Conservation (phyloP, 2,113 vertebrate genomes). For the Bufo gargarizans region DNA sequence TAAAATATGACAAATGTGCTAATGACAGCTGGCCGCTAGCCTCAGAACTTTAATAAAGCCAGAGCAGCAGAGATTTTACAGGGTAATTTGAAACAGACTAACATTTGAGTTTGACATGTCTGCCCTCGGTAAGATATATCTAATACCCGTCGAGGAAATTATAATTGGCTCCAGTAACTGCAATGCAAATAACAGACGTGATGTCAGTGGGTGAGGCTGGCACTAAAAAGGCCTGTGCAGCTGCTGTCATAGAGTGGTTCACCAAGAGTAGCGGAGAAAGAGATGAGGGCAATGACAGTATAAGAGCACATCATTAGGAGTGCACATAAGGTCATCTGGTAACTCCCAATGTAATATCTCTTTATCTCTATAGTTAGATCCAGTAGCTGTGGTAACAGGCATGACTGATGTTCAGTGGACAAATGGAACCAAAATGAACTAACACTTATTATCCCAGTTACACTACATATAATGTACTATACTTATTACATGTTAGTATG, state of each 20-base stretch:
- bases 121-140: conserved; percentile 5
- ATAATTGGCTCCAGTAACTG: conserved; percentile 30
- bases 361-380: neutral
- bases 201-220: conserved; percentile 34
- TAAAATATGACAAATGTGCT: neutral
- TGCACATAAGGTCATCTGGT: neutral
- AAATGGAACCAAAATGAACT: neutral
- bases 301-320: neutral
- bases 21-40: neutral
- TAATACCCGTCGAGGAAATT: conserved; percentile 25
- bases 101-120: conserved; percentile 12
- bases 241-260: conserved; percentile 1
- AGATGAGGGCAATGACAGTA: neutral
- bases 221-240: conserved; percentile 4
- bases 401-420: neutral
- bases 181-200: conserved; percentile 22
- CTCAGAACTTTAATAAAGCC: neutral
- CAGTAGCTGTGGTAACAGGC: neutral
- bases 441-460: neutral
- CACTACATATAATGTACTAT: neutral
- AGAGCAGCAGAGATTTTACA: neutral
- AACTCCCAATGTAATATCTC: neutral
- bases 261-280: conserved; percentile 13
- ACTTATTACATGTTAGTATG: too few relatives aligned
- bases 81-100: conserved; percentile 19